Base-by-base conservation (phyloP, 2,797 vertebrate species). In the Malurus splendens region DNA sequence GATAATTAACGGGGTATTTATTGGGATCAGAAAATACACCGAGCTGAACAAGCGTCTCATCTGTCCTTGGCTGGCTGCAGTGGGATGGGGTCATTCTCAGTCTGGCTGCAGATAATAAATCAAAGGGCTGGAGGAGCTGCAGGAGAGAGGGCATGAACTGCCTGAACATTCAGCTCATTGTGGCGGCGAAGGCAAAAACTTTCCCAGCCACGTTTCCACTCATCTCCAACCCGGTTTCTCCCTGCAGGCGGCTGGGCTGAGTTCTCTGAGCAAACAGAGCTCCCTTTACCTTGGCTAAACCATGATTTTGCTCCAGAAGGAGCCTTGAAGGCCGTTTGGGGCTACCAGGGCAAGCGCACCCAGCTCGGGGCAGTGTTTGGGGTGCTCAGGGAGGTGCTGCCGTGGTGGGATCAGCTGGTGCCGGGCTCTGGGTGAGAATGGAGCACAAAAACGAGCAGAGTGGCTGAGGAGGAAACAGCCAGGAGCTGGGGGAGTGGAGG, bases 281-380 rank as follows among this genome's bases (percentile, higher is more conserved):
- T 94, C 92, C 38, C 94, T 96, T 93, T 62, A 95, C 94, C 94
- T 94, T 80, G 83, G 41, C 86, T 11, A 32, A 88, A 96, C 80
- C 95, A 95, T 91, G 90, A 61, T 68, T 81, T 70, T 79, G 88
- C 93, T 36, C 36, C 36, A 36, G 36, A 36, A 36, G 5, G 36
- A 36, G 12, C 36, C 36, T 36, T 36, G 36, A 36, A 36, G 36
- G 36, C 36, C 36, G 11, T 11, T 36, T 36, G 36, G 36, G 36
- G 36, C 36, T 36, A 11, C 36, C 36, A 36, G 36, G 36, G 36
- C 10, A 11, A 36, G 36, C 36, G 11, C 36, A 36, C 36, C 36
- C 36, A 36, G 36, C 36, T 36, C 10, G 10, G 66, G 77, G 23
- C 55, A 52, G 39, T 72, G 71, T 91, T 89, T 79, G 82, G 89